phyloP scores from a whole-genome alignment of 2,113 vertebrate species.

The Leptocoma aspasia region DNA sequence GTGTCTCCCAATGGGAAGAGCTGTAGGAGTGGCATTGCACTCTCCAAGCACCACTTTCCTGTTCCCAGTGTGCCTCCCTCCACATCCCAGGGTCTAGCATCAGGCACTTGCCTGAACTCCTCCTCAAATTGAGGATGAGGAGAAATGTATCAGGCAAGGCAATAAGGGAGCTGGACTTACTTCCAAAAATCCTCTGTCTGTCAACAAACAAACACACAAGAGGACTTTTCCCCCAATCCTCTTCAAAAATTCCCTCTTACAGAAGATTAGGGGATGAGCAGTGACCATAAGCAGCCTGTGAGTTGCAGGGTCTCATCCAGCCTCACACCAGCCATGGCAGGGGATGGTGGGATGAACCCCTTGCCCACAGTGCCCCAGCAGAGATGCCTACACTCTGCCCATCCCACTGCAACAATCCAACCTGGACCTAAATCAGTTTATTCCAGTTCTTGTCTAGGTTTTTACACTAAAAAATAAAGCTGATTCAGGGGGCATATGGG shows the following conservation, averaged over 20 bases:
- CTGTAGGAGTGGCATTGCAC: accelerated
- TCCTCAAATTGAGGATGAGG: background rate
- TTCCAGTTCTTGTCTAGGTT: background rate
- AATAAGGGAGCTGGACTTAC: background rate
- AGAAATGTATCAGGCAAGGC: background rate
- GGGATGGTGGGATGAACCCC: too few species aligned
- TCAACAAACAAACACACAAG: background rate
- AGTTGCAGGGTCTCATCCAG: background rate
- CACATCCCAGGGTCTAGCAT: background rate
- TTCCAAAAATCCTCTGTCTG: background rate
- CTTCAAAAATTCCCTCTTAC: background rate
- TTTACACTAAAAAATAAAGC: background rate
- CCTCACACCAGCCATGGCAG: background rate
- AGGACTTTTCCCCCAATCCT: accelerated
- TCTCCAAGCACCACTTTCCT: accelerated
- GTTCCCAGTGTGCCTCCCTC: background rate
- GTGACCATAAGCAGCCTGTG: background rate
- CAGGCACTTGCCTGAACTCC: background rate
- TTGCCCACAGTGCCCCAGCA: accelerated
- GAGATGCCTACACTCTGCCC: accelerated
- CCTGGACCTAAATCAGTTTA: background rate
- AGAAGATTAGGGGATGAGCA: background rate
- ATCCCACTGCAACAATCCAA: background rate
- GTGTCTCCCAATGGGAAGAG: background rate
- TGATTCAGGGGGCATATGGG: accelerated